phyloP scores from a whole-genome alignment of 2,888 invertebrate species.

The Erebia epiphron region DNA sequence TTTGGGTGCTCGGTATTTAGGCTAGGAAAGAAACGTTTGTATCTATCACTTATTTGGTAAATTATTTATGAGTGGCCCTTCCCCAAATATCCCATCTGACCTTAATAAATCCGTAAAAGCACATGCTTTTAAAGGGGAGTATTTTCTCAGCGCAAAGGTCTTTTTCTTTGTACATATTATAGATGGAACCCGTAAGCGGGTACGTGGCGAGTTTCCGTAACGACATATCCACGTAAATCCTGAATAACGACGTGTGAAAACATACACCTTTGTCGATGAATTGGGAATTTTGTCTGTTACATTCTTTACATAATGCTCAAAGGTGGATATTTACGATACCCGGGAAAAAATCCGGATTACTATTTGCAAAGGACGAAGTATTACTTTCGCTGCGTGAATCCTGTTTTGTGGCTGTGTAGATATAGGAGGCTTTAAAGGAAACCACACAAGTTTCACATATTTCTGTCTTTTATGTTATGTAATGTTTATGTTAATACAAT shows the following conservation, averaged over 20 bases:
- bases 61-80: constrained; percentile 72
- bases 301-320: constrained; percentile 40
- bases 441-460: background rate
- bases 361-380: constrained; percentile 23
- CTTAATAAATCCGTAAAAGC: constrained; percentile 62
- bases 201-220: constrained; percentile 65
- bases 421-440: background rate
- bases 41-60: constrained; percentile 62
- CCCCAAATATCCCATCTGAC: constrained; percentile 58
- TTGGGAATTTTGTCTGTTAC: constrained; percentile 36
- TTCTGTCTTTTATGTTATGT: too few relatives aligned
- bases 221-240: constrained; percentile 62
- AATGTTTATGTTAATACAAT: too few relatives aligned
- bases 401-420: background rate
- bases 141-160: constrained; percentile 59
- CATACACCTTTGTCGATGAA: constrained; percentile 40
- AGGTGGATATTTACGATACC: constrained; percentile 29
- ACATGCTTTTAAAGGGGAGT: constrained; percentile 59
- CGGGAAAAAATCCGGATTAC: constrained; percentile 26
- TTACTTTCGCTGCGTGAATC: constrained; percentile 13
- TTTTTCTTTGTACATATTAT: constrained; percentile 76
- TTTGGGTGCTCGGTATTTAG: constrained; percentile 56
- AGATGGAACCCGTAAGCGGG: constrained; percentile 60
- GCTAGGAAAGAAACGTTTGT: constrained; percentile 59
- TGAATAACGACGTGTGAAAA: constrained; percentile 58